phyloP scores from a whole-genome alignment of 2,888 invertebrate genomes.

The Bibio marci region DNA sequence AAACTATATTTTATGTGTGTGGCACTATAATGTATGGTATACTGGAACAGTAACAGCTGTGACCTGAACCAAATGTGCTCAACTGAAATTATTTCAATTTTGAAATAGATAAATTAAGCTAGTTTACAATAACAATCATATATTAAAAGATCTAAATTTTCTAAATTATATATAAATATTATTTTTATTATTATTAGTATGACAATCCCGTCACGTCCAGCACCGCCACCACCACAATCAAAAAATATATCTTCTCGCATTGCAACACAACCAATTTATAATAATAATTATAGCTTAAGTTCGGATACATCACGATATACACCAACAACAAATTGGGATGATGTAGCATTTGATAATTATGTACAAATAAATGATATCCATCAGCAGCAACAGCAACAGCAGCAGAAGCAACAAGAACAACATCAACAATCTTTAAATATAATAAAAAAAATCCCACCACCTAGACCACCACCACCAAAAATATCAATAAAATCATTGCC shows the following conservation, averaged over 20 bases:
- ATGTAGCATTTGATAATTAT: constrained; percentile 18
- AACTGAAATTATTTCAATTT: too few species aligned
- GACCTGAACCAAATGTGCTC: too few species aligned
- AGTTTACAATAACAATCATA: too few species aligned
- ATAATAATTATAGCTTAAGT: constrained; percentile 16
- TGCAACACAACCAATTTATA: too few species aligned
- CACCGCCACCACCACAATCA: constrained; percentile 24
- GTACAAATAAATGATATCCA: neutral
- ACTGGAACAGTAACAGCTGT: too few species aligned
- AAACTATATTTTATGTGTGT: too few species aligned
- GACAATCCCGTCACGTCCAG: constrained; percentile 29
- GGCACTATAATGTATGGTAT: too few species aligned
- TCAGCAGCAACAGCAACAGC: neutral
- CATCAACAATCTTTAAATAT: constrained; percentile 6
- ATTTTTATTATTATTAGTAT: constrained; percentile 13
- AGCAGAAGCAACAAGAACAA: too few species aligned
- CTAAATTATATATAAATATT: too few species aligned
- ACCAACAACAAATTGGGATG: constrained; percentile 19
- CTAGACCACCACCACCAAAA: constrained; percentile 26
- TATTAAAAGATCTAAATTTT: too few species aligned
- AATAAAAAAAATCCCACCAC: constrained; percentile 27
- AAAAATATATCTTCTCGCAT: constrained; percentile 9
- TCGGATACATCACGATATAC: constrained; percentile 9
- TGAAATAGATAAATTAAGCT: too few species aligned
- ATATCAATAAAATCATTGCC: constrained; percentile 1